Conservation (phyloP, 2,888 invertebrate genomes). For the Drosophila dives region DNA sequence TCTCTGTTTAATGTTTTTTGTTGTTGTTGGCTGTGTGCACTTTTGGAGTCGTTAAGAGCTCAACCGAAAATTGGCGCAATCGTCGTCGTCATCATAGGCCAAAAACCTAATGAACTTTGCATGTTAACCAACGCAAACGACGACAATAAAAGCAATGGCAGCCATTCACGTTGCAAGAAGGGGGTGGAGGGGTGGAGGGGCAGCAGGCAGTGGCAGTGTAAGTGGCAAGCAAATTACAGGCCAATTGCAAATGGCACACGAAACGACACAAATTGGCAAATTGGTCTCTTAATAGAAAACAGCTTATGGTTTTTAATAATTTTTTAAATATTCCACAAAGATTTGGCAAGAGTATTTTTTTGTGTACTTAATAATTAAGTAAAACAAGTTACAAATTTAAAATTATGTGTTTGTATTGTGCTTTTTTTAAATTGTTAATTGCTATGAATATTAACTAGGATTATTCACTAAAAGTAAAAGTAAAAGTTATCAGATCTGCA, state of each 20-base stretch:
- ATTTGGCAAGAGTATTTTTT: background rate
- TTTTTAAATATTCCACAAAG: background rate
- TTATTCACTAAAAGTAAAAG: background rate
- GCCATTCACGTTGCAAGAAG: background rate
- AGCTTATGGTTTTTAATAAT: background rate
- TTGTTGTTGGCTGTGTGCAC: constrained; percentile 55
- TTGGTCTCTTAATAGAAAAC: background rate
- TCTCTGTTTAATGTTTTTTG: constrained; percentile 8
- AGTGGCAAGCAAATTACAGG: background rate
- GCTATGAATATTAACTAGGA: background rate
- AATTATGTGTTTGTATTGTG: accelerated
- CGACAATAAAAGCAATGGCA: constrained; percentile 40
- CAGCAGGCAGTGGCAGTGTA: background rate
- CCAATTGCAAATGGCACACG: constrained; percentile 25
- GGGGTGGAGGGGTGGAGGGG: background rate
- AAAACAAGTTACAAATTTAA: background rate
- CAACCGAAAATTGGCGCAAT: constrained; percentile 52
- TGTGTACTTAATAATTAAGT: too few species aligned
- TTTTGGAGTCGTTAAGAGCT: constrained; percentile 62
- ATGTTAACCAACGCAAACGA: constrained; percentile 57
- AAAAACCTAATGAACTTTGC: constrained; percentile 78
- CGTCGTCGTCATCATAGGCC: constrained; percentile 59
- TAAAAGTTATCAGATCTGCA: accelerated
- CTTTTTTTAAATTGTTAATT: background rate
- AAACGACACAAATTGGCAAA: constrained; percentile 1